phyloP scores from a whole-genome alignment of 1,140 invertebrate genomes.

The Achatina immaculata region DNA sequence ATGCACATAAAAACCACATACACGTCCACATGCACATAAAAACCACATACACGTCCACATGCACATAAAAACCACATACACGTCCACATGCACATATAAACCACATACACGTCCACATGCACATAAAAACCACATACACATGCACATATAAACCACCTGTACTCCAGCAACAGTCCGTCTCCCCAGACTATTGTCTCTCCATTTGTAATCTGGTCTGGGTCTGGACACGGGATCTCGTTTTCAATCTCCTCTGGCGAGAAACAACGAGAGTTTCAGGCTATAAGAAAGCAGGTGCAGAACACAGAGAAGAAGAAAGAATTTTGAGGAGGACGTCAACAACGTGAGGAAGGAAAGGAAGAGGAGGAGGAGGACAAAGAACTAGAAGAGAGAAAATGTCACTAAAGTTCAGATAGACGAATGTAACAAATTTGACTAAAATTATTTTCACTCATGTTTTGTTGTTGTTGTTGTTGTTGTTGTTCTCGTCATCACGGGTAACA shows the following conservation, averaged over 20 bases:
- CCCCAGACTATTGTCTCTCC: slow-evolving; percentile 52
- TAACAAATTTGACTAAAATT: too few relatives aligned
- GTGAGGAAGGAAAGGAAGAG: too few relatives aligned
- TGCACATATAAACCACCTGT: slow-evolving; percentile 25
- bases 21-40: too few relatives aligned
- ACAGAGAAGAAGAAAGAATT: too few relatives aligned
- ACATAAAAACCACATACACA: background rate
- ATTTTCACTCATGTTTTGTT: too few relatives aligned
- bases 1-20: background rate
- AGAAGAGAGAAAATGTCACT: too few relatives aligned
- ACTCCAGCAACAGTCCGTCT: slow-evolving; percentile 53
- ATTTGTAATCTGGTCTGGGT: slow-evolving; percentile 42
- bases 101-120: background rate
- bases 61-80: background rate
- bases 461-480: too few relatives aligned
- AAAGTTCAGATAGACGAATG: too few relatives aligned
- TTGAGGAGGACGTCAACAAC: too few relatives aligned
- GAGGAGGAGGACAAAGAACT: too few relatives aligned
- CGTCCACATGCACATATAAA: background rate
- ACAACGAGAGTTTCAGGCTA: background rate
- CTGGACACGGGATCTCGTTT: slow-evolving; percentile 40
- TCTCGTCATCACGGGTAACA: too few relatives aligned
- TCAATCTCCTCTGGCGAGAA: slow-evolving; percentile 23
- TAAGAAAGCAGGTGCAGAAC: background rate
- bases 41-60: background rate